A percentile compares a stretch with the other conserved stretches of the same genome.
phyloP scores from a whole-genome alignment of 2,797 vertebrate species.

The Argyrosomus regius region DNA sequence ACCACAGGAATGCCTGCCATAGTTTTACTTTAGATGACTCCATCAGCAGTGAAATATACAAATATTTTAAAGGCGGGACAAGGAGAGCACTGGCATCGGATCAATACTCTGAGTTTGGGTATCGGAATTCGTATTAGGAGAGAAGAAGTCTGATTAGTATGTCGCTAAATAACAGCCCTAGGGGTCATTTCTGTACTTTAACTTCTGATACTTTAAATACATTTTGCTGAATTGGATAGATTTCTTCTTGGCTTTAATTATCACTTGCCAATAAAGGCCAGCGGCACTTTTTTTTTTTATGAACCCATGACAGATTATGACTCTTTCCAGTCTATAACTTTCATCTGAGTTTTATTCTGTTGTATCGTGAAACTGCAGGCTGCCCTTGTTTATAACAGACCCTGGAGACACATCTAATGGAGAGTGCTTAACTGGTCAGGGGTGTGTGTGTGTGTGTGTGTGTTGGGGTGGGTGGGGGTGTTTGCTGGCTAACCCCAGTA shows the following conservation, averaged over 20 bases:
- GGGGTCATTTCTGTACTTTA: not conserved
- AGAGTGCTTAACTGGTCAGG: slow-evolving; percentile 14
- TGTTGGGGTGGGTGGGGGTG: not conserved
- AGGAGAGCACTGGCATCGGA: not conserved
- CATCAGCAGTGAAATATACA: not conserved
- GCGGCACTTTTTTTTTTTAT: not conserved
- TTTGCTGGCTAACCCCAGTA: slow-evolving; percentile 47
- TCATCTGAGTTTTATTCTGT: not conserved
- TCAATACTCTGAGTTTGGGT: slow-evolving; percentile 5
- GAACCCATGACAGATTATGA: not conserved
- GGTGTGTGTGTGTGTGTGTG: not conserved
- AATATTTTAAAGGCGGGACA: not conserved
- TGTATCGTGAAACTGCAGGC: slow-evolving; percentile 11
- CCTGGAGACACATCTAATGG: slow-evolving; percentile 23
- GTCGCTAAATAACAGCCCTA: not conserved
- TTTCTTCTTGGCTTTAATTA: not conserved
- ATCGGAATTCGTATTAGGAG: not conserved
- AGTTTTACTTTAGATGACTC: not conserved
- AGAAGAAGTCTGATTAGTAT: not conserved
- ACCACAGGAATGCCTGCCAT: not conserved
- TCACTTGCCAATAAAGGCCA: not conserved
- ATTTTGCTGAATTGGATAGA: not conserved
- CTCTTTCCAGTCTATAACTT: not conserved
- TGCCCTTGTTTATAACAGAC: slow-evolving; percentile 7
- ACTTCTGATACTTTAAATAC: not conserved